phyloP scores from a whole-genome alignment of 2,113 vertebrate genomes.

The Myrmophylax atrothorax region DNA sequence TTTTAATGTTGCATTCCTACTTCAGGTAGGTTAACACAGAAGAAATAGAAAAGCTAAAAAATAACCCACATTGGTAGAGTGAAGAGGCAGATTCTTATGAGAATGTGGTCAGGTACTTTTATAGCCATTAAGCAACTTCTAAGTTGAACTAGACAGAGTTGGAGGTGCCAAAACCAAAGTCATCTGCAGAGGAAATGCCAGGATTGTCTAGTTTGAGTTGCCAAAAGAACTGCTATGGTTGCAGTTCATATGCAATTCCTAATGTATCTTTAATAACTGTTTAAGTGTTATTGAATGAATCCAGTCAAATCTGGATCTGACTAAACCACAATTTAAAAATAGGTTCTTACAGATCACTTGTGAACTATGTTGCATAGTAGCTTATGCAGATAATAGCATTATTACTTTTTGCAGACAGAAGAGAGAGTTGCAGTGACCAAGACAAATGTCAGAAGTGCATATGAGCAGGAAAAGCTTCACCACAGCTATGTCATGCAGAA shows the following conservation, averaged over 20 bases:
- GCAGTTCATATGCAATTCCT: background rate
- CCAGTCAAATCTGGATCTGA: constrained; percentile 1
- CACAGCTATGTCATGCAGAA: background rate
- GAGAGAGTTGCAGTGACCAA: background rate
- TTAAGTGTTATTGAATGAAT: background rate
- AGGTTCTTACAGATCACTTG: background rate
- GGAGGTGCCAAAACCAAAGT: constrained; percentile 35
- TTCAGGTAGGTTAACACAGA: background rate
- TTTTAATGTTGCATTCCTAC: background rate
- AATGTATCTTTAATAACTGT: background rate
- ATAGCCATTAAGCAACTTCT: constrained; percentile 30
- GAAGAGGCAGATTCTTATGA: background rate
- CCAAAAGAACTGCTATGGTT: background rate
- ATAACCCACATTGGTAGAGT: background rate
- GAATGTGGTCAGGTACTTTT: constrained; percentile 38
- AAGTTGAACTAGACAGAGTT: background rate
- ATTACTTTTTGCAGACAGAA: background rate
- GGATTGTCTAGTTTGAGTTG: background rate
- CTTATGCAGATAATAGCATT: background rate
- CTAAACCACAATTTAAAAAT: constrained; percentile 15
- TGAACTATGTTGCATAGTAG: background rate
- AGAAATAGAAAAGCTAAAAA: background rate
- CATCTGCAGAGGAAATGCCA: constrained; percentile 23
- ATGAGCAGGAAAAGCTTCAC: background rate
- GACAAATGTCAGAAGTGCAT: background rate